Conservation (phyloP, 2,888 invertebrate species). For the Stenurella melanura region DNA sequence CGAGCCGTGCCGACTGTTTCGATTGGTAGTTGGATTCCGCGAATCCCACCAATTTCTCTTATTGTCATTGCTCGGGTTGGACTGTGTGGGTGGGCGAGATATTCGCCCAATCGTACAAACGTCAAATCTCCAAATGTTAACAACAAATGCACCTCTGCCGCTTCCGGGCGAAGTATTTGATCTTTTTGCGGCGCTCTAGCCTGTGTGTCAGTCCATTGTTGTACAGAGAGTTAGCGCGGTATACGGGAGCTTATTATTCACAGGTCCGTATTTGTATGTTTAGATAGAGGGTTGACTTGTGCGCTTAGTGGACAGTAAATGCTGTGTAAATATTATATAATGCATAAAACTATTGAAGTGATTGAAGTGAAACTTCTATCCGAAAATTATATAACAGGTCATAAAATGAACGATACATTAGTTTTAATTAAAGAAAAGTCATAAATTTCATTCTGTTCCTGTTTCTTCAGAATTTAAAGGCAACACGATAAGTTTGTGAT, state of each 20-base stretch:
- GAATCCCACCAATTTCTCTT: constrained; percentile 72
- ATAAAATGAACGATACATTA: too few relatives aligned
- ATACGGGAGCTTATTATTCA: neutral
- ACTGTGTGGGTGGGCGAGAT: constrained; percentile 55
- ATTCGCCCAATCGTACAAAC: constrained; percentile 52
- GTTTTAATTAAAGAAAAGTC: too few relatives aligned
- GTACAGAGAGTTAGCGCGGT: neutral
- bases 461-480: too few relatives aligned
- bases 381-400: too few relatives aligned
- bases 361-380: too few relatives aligned
- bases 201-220: neutral
- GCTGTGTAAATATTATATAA: too few relatives aligned
- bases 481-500: too few relatives aligned
- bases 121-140: constrained; percentile 46
- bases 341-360: too few relatives aligned
- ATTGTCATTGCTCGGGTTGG: constrained; percentile 71
- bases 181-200: neutral
- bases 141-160: constrained; percentile 1
- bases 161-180: neutral
- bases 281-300: too few relatives aligned
- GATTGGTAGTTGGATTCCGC: constrained; percentile 70
- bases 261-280: neutral
- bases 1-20: constrained; percentile 69
- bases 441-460: too few relatives aligned
- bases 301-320: too few relatives aligned